These are phyloP conservation scores for Dinoponera quadriceps DNA, from an alignment of 1,140 invertebrate species.

Conservation along the genomic window DNA sequence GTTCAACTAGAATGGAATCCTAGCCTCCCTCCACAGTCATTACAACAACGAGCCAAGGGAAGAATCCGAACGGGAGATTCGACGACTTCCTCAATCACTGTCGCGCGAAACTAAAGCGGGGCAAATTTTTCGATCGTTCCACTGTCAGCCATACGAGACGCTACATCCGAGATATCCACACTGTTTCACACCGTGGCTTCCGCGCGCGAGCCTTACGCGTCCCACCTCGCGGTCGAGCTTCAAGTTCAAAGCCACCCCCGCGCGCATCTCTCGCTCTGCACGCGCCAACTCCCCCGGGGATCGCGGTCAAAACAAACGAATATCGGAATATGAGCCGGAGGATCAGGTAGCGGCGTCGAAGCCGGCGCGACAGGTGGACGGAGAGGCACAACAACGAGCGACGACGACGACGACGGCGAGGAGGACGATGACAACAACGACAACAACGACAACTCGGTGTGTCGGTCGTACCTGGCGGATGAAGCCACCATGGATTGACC, in stretches of 20 bases:
- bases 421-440: constrained; percentile 19
- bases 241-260: constrained; percentile 46
- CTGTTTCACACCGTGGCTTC: constrained; percentile 25
- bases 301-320: constrained; percentile 47
- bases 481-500: constrained; percentile 84
- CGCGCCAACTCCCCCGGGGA: neutral
- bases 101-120: neutral
- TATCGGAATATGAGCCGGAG: neutral
- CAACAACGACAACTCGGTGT: constrained; percentile 37
- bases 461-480: constrained; percentile 81
- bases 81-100: constrained; percentile 14
- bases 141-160: neutral
- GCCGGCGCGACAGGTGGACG: constrained; percentile 23
- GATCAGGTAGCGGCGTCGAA: neutral
- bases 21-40: neutral
- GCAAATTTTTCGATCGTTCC: neutral
- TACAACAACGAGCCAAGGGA: constrained; percentile 1
- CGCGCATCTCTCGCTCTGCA: neutral
- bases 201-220: neutral
- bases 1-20: neutral
- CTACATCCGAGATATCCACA: constrained; percentile 22
- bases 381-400: constrained; percentile 16
- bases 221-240: neutral
- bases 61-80: neutral
- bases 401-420: constrained; percentile 24